phyloP scores from a whole-genome alignment of 2,113 vertebrate species.

The Fregata magnificens region DNA sequence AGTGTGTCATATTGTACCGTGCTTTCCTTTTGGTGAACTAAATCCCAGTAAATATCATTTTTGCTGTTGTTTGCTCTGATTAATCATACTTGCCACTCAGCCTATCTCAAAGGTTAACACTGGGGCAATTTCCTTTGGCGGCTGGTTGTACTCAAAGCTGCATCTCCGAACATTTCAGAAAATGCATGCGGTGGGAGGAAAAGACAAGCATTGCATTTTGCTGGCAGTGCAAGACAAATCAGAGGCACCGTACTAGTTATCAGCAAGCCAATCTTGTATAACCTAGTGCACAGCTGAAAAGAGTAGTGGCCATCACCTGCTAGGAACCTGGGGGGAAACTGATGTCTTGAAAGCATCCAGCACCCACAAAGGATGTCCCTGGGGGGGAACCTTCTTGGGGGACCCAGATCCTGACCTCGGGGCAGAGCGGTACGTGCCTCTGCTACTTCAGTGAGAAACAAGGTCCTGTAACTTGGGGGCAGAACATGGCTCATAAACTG shows the following conservation, averaged over 20 bases:
- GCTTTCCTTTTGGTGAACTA: not conserved
- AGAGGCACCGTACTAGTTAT: not conserved
- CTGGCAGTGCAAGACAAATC: not conserved
- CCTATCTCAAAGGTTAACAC: not conserved
- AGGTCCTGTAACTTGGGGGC: accelerated
- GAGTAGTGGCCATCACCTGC: not conserved
- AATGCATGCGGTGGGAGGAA: not conserved
- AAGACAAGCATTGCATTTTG: not conserved
- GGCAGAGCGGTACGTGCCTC: not conserved
- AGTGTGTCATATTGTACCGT: not conserved
- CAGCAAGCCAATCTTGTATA: not conserved
- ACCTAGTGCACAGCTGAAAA: not conserved
- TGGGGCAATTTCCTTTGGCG: not conserved
- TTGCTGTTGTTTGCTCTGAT: constrained; percentile 20
- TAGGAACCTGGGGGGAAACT: not conserved
- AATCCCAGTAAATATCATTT: not conserved
- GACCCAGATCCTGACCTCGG: not conserved
- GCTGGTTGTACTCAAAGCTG: not conserved
- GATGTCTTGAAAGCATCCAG: not conserved
- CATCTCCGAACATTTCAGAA: not conserved
- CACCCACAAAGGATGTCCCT: not conserved
- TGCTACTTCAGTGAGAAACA: not conserved
- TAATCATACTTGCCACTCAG: not conserved
- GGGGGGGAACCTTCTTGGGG: not conserved
- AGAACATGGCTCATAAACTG: not conserved